Evolutionary conservation across 2,113 vertebrate species (phyloP), one percentile per base, ranked within the genome.

Genomic region (Clupea harengus): DNA sequence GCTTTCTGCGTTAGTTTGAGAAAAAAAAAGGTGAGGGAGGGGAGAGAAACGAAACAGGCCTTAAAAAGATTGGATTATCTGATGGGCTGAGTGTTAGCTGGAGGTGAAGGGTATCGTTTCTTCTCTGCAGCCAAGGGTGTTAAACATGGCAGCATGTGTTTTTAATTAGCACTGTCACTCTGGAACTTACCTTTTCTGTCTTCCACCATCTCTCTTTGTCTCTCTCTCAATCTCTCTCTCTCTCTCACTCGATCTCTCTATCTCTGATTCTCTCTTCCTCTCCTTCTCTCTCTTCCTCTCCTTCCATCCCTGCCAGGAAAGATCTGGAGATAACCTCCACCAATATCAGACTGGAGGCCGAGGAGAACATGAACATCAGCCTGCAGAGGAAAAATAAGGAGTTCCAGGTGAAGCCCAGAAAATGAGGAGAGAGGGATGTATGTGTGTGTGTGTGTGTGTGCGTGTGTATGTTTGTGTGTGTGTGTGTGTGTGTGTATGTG

Each of bases 341-440:
- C 82, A 93, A 83, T 89, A 92, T 87, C 87, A 93, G 89, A 78
- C 90, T 95, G 20, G 94, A 96, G 82, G 94, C 91, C 6, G 94
- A 95, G 81, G 94, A 95, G 75, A 87, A 89, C 0, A 75, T 94
- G 60, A 95, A 91, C 88, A 86, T 89, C n/a, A 92, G 87, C 22
- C 90, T 95, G 57, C 93, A 95, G 90, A 93, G 89, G 88, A 95
- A 91, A 86, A 94, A 84, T 86, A 94, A 91, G 72, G 95, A 96
- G 82, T 85, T 91, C 6, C 94, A 96, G 94, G 95, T 95, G 87
- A 91, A 92, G 75, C 15, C 25, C 45, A 45, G n/a, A 45, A 75
- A 47, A 47, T 47, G 7, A 47, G 46, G 6, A 47, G 46, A 47
- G 11, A 47, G 46, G 46, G 46, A 47, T 49, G 47, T 49, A 7